Evolutionary conservation across 2,888 invertebrate genomes (phyloP), one percentile per base, ranked within the genome.

Genomic region (Himalopsyche tibetana): DNA sequence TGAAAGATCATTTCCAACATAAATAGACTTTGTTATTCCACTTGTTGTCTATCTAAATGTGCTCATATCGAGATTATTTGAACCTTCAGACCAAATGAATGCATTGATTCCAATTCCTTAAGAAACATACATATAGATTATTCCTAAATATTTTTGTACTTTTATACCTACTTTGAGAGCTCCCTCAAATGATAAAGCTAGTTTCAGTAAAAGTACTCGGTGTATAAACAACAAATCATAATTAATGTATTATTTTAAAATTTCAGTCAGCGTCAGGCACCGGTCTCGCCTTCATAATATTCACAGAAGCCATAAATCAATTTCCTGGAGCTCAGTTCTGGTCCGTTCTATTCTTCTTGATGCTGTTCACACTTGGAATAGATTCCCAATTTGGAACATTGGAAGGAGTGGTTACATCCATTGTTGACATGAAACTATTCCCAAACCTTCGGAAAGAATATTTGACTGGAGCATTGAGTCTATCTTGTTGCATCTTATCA

Each of bases 241-340:
- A 19, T 11, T 56, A 56, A 17, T 51, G 4, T n/a, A 17, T 69
- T 83, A 8, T 36, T 79, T 83, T 12, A 84, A 93, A 83, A 84
- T 94, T 94, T 19, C 93, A 99, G 99, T 98, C 98, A 8, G 99
- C 98, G 1, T 97, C 98, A 4, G 99, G 99, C 40, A 98, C 99
- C 0, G 99, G 99, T 0, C 92, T 99, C 86, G 99, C 99, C 0
- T 99, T 99, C 91, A 98, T 99, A 88, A 98, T 99, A 89, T 99
- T 99, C 93, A 99, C 99, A 0, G 98, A 99, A 92, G 99, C 99
- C 9, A 99, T 99, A 90, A 98, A 98, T 92, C 98, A 99, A 92
- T 99, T 99, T 92, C 98, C 99, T 0, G 97, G 98, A 0, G 97
- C 98, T 0, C 98, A 98, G 90, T 95, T 99, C 90, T 99, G 99